A percentile compares a stretch with the other conserved stretches of the same genome.
Conservation (phyloP, 1,140 invertebrate species). For the Neodiprion lecontei region DNA sequence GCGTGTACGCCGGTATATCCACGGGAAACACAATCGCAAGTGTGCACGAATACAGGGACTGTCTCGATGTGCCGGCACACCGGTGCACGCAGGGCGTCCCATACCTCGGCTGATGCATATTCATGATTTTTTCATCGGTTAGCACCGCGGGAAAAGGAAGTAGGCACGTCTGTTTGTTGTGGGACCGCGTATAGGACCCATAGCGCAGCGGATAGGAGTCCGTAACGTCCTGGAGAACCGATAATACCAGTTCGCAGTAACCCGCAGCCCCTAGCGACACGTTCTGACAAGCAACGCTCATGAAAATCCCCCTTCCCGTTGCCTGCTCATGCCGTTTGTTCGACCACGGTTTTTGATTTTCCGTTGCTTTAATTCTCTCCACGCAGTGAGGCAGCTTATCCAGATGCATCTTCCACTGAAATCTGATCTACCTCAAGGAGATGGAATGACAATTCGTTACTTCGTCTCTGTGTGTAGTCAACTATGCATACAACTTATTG, state of each 20-base stretch:
- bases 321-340: no score
- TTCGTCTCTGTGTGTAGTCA: no score
- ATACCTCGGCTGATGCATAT: slow-evolving; percentile 45
- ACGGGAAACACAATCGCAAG: neutral
- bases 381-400: no score
- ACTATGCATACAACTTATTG: no score
- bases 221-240: neutral
- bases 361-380: no score
- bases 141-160: slow-evolving; percentile 55
- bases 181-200: neutral
- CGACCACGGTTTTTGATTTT: no score
- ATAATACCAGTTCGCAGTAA: slow-evolving; percentile 13
- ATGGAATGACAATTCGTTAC: no score
- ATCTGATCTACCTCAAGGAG: no score
- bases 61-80: neutral
- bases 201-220: no score
- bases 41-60: neutral
- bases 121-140: slow-evolving; percentile 53
- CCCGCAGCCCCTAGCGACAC: slow-evolving; percentile 34
- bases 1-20: neutral
- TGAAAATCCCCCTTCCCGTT: no score
- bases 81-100: slow-evolving; percentile 2
- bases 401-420: no score
- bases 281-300: neutral
- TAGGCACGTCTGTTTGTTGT: slow-evolving; percentile 27